A percentile compares a stretch with the other conserved stretches of the same genome.
Conservation (phyloP, 2,888 invertebrate genomes). For the Masnerella sp. region DNA sequence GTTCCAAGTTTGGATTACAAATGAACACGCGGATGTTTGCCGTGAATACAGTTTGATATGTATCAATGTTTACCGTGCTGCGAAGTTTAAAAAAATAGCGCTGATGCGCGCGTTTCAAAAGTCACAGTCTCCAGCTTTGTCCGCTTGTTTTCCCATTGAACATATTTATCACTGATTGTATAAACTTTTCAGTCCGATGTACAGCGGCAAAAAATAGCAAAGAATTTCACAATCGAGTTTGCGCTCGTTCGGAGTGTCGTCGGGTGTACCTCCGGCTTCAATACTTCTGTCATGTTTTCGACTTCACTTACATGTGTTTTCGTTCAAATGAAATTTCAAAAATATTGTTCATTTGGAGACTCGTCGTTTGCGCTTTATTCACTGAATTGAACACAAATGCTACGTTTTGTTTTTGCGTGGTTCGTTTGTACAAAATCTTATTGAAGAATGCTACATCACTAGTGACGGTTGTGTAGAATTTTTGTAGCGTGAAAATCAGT, state of each 20-base stretch:
- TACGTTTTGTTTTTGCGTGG: too few relatives aligned
- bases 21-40: slow-evolving; percentile 12
- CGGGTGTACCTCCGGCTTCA: not conserved
- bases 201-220: not conserved
- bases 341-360: too few relatives aligned
- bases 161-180: slow-evolving; percentile 19
- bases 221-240: slow-evolving; percentile 5
- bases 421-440: too few relatives aligned
- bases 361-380: too few relatives aligned
- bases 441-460: too few relatives aligned
- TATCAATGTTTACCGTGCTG: slow-evolving; percentile 8
- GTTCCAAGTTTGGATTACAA: slow-evolving; percentile 20
- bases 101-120: slow-evolving; percentile 1
- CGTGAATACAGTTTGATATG: slow-evolving; percentile 7
- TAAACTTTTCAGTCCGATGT: slow-evolving; percentile 2
- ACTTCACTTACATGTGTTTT: not conserved
- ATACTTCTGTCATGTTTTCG: not conserved
- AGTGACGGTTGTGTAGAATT: too few relatives aligned
- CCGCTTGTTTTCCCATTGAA: slow-evolving; percentile 8
- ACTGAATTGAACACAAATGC: too few relatives aligned
- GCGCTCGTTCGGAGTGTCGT: not conserved
- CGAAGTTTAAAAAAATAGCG: slow-evolving; percentile 12
- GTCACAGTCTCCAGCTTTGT: slow-evolving; percentile 1
- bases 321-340: not conserved
- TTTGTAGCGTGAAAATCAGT: too few relatives aligned